These are phyloP conservation scores for Dione vanillae DNA, from an alignment of 2,888 invertebrate species.

Conservation along the genomic window DNA sequence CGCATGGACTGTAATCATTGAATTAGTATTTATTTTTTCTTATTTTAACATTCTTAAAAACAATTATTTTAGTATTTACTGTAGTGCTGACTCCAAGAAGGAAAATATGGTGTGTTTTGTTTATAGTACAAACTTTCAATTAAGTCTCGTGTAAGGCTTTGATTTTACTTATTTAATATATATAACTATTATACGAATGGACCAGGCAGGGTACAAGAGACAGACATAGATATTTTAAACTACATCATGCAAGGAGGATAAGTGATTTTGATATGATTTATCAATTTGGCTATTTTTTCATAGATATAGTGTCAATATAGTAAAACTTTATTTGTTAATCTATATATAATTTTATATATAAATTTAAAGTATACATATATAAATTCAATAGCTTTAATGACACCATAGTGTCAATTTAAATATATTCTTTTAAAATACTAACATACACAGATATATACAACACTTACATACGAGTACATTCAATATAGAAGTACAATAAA, in stretches of 20 bases:
- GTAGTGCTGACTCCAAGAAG: constrained; percentile 13
- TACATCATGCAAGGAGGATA: too few relatives aligned
- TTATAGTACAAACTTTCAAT: not conserved
- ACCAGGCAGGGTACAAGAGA: not conserved
- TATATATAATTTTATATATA: too few relatives aligned
- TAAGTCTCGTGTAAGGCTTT: not conserved
- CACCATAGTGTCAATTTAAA: not conserved
- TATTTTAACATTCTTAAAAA: constrained; percentile 65
- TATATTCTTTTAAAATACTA: too few relatives aligned
- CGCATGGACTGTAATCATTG: constrained; percentile 74
- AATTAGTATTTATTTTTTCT: constrained; percentile 69
- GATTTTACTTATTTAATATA: not conserved
- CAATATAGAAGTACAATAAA: not conserved
- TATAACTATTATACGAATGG: not conserved
- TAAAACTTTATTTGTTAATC: too few relatives aligned
- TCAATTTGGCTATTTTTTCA: too few relatives aligned
- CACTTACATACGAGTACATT: not conserved
- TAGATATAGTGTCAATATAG: too few relatives aligned
- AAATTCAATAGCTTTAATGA: not conserved
- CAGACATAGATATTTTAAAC: too few relatives aligned
- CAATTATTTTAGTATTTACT: constrained; percentile 59
- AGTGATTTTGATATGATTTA: too few relatives aligned
- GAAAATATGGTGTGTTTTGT: not conserved
- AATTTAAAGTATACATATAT: too few relatives aligned
- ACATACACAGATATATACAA: not conserved